phyloP scores from a whole-genome alignment of 2,113 vertebrate species.

The chimpanzee (Pan troglodytes) region NHGRI_mPanTro3-v2.1_pri NC_072398.2:217150001-217150500 shows the following conservation, averaged over 20 bases:
- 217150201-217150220: background rate
- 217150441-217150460: background rate
- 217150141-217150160: background rate
- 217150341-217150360: background rate
- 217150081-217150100: background rate
- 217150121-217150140: background rate
- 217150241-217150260: no score
- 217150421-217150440: background rate
- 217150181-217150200: background rate
- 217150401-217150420: background rate
- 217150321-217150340: background rate
- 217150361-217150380: background rate
- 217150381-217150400: background rate
- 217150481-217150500: no score
- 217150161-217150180: background rate
- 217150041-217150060: background rate
- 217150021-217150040: background rate
- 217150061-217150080: background rate
- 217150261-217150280: background rate
- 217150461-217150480: background rate
- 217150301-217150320: background rate
- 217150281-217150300: background rate
- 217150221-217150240: no score
- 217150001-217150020: background rate
- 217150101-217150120: background rate